These are phyloP conservation scores for Drosophila ogumai DNA, from an alignment of 1,140 invertebrate genomes.

Conservation along the genomic window DNA sequence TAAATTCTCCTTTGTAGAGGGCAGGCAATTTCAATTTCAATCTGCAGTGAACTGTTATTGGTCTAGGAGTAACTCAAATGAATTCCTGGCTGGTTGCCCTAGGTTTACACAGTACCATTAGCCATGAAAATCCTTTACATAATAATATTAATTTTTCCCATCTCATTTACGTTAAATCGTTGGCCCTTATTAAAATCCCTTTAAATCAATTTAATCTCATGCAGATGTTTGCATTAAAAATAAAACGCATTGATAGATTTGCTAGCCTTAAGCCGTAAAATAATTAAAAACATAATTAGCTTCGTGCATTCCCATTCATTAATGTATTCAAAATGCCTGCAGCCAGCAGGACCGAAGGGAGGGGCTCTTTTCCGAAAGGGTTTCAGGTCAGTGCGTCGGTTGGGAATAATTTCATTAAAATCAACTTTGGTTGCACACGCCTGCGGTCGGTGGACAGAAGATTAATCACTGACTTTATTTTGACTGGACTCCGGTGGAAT, in stretches of 20 bases:
- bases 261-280: slow-evolving; percentile 54
- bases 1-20: neutral
- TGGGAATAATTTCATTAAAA: slow-evolving; percentile 62
- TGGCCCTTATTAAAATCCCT: slow-evolving; percentile 20
- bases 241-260: slow-evolving; percentile 35
- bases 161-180: slow-evolving; percentile 10
- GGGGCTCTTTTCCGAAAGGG: neutral
- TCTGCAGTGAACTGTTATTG: slow-evolving; percentile 7
- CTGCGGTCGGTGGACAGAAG: slow-evolving; percentile 24
- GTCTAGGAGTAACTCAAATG: neutral
- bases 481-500: neutral
- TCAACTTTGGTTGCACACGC: slow-evolving; percentile 42
- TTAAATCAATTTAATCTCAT: slow-evolving; percentile 29
- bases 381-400: slow-evolving; percentile 15
- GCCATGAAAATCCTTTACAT: neutral
- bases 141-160: neutral
- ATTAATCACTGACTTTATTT: slow-evolving; percentile 53
- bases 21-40: slow-evolving; percentile 6
- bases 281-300: slow-evolving; percentile 69
- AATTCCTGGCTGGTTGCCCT: neutral
- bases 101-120: neutral
- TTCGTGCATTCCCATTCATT: slow-evolving; percentile 42
- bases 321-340: slow-evolving; percentile 31
- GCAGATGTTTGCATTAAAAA: slow-evolving; percentile 40
- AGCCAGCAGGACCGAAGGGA: slow-evolving; percentile 9